phyloP scores from a whole-genome alignment of 2,888 invertebrate genomes.

The Pachycephus smyrnensis region DNA sequence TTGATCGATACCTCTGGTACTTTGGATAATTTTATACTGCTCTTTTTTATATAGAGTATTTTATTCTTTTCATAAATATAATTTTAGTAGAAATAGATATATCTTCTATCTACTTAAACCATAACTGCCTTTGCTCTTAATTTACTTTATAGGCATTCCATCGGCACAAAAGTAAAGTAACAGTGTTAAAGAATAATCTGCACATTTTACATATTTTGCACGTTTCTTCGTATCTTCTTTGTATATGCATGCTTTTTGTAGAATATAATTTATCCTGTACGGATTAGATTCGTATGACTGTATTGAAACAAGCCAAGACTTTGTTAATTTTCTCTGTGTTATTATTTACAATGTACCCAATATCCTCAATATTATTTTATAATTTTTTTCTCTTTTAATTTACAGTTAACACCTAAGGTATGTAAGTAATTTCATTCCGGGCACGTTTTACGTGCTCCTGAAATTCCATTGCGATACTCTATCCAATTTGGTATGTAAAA shows the following conservation, averaged over 20 bases:
- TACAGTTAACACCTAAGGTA: constrained; percentile 57
- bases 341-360: background rate
- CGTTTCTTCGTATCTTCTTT: background rate
- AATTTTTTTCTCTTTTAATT: constrained; percentile 34
- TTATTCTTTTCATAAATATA: background rate
- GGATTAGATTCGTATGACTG: background rate
- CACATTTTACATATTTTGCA: background rate
- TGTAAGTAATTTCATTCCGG: constrained; percentile 26
- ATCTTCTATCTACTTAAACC: background rate
- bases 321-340: background rate
- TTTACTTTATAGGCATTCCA: background rate
- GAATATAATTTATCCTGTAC: background rate
- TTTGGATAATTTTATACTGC: background rate
- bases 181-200: background rate
- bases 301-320: background rate
- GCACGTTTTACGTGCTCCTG: background rate
- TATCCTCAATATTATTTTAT: background rate
- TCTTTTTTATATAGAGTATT: background rate
- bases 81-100: background rate
- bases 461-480: background rate
- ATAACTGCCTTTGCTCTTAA: background rate
- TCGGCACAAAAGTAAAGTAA: background rate
- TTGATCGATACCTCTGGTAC: constrained; percentile 25
- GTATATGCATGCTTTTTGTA: background rate
- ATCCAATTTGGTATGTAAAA: background rate